A percentile compares a stretch with the other conserved stretches of the same genome.
phyloP scores from a whole-genome alignment of 2,113 vertebrate genomes.

The Mugil cephalus region DNA sequence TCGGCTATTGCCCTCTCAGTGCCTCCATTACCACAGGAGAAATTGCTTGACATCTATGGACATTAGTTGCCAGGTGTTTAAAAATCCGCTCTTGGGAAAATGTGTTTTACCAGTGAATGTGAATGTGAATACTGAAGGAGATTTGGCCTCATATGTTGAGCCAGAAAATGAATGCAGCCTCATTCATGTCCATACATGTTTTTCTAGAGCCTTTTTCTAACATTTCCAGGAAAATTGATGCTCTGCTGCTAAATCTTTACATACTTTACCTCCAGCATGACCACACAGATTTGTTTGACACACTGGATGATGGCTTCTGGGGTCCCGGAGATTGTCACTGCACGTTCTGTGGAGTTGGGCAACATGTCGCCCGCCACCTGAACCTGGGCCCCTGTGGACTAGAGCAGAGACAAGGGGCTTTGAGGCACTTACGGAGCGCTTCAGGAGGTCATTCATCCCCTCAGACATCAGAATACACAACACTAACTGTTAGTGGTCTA shows the following conservation, averaged over 20 bases:
- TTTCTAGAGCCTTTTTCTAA: not conserved
- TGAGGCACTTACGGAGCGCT: constrained; percentile 45
- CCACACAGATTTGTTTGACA: constrained; percentile 99
- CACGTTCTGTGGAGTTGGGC: constrained; percentile 97
- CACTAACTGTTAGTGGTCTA: no score
- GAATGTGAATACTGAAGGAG: not conserved
- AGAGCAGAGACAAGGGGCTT: constrained; percentile 44
- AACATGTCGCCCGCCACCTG: constrained; percentile 99
- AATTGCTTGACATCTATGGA: constrained; percentile 22
- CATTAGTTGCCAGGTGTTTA: constrained; percentile 3
- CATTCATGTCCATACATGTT: not conserved
- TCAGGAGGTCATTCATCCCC: no score
- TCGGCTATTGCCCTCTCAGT: not conserved
- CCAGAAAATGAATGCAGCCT: not conserved
- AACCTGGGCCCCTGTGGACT: constrained; percentile 98
- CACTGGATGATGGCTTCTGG: constrained; percentile 99
- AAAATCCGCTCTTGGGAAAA: constrained; percentile 1
- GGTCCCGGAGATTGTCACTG: constrained; percentile 97
- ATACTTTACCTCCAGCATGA: constrained; percentile 98
- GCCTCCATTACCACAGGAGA: not conserved
- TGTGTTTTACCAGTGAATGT: not conserved
- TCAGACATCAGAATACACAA: no score
- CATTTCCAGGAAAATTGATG: no score
- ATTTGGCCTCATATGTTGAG: no score
- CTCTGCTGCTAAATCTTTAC: constrained; percentile 11